Base-by-base conservation (phyloP, 1,140 invertebrate species). In the Hyles euphorbiae region DNA sequence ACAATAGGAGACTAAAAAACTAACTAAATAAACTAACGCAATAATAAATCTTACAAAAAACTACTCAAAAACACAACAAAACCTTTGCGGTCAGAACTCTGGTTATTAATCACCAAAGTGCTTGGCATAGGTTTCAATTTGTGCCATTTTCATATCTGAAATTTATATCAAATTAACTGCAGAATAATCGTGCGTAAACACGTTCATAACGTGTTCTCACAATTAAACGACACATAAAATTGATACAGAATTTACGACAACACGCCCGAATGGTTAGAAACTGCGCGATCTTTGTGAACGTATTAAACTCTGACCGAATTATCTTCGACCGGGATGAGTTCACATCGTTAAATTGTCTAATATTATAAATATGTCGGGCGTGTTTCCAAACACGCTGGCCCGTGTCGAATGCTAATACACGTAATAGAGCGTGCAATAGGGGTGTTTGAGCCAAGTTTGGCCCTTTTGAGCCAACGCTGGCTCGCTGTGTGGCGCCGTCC, bases 261-360 rank as follows among this genome's bases (percentile, higher is more conserved):
- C 70, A 78, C 81, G 77, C 82, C 81, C 66, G 56, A 74, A 59
- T 76, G 72, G 80, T 83, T 83, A 77, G 72, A 70, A 76, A 76
- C 62, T 73, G 48, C 64, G 54, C 60, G 72, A 86, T 88, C 85
- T 88, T 88, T 88, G 85, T 88, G 68, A 81, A 71, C 82, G 79
- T 60, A 75, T 86, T 88, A 88, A 88, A 88, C 79, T 88, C 76
- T 88, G 85, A 88, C 85, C 83, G 83, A 85, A 85, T 88, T 85
- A 88, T 72, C 70, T 70, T 76, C 51, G 12, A 62, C 51, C 22
- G 58, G 72, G 67, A 68, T 68, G 69, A 61, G 74, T 88, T 85
- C 85, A 79, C 85, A 83, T 88, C 85, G 83, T 88, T 76, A 85
- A 83, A 86, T 82, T 76, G 70, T 86, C 72, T 82, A 73, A 72